Conservation (phyloP, 2,888 invertebrate genomes). For the Scaptomyza tumidula region DNA sequence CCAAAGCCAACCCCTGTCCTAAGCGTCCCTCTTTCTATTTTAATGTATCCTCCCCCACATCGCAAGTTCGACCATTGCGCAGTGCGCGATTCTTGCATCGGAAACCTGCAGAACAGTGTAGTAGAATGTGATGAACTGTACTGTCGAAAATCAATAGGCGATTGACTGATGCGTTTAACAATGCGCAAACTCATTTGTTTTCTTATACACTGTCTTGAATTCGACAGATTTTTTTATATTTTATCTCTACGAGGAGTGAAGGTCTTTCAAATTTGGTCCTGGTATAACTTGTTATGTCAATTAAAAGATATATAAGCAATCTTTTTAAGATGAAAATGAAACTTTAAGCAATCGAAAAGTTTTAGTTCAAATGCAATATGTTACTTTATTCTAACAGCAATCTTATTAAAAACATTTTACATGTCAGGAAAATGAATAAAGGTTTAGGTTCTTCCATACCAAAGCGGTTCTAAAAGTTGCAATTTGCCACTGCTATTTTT, state of each 20-base stretch:
- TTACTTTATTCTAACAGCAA: too few relatives aligned
- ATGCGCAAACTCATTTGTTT: constrained; percentile 65
- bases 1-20: constrained; percentile 65
- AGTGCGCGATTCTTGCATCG: constrained; percentile 33
- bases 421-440: too few relatives aligned
- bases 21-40: neutral
- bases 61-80: constrained; percentile 43
- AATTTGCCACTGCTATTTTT: too few relatives aligned
- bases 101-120: constrained; percentile 11
- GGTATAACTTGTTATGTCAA: neutral
- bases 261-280: neutral
- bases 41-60: constrained; percentile 2
- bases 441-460: too few relatives aligned
- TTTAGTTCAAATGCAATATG: too few relatives aligned
- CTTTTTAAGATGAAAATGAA: too few relatives aligned
- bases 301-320: too few relatives aligned
- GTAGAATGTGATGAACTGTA: constrained; percentile 5
- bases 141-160: constrained; percentile 62
- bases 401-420: too few relatives aligned
- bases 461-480: too few relatives aligned
- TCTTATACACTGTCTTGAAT: neutral
- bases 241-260: too few relatives aligned
- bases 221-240: too few relatives aligned
- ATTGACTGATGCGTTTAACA: constrained; percentile 49
- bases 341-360: too few relatives aligned